phyloP scores from a whole-genome alignment of 2,113 vertebrate genomes.

The Puntigrus tetrazona region DNA sequence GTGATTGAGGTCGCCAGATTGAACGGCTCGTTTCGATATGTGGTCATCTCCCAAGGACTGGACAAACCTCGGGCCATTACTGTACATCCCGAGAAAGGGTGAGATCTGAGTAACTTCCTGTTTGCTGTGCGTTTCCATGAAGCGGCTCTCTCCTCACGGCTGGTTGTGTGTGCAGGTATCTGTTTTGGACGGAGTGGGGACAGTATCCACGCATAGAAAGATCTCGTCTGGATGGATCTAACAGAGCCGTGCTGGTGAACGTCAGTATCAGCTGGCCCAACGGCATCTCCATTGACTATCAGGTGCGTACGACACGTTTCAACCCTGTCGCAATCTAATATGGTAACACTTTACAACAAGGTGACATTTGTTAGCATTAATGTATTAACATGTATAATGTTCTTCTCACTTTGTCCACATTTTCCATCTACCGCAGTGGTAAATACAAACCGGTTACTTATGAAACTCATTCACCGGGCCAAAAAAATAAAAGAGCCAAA shows the following conservation, averaged over 20 bases:
- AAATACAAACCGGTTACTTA: too few relatives aligned
- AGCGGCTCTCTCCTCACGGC: neutral
- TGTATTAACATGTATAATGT: too few relatives aligned
- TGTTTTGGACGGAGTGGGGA: slow-evolving; percentile 99
- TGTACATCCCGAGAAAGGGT: slow-evolving; percentile 94
- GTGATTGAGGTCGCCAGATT: slow-evolving; percentile 96
- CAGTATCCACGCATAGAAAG: slow-evolving; percentile 95
- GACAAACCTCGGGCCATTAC: slow-evolving; percentile 97
- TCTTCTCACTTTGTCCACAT: too few relatives aligned
- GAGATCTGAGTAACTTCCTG: slow-evolving; percentile 53
- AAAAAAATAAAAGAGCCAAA: too few relatives aligned
- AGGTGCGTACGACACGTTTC: slow-evolving; percentile 72
- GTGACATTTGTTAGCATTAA: too few relatives aligned
- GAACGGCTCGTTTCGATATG: slow-evolving; percentile 95
- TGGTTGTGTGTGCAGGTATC: slow-evolving; percentile 76
- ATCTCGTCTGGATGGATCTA: slow-evolving; percentile 86
- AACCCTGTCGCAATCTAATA: neutral
- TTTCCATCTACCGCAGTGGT: too few relatives aligned
- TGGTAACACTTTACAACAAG: too few relatives aligned
- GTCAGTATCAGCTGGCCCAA: slow-evolving; percentile 98
- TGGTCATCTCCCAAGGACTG: slow-evolving; percentile 94
- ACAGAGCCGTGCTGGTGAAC: slow-evolving; percentile 89
- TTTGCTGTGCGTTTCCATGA: neutral
- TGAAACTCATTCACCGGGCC: too few relatives aligned
- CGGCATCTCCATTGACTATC: slow-evolving; percentile 93